phyloP scores from a whole-genome alignment of 2,888 invertebrate species.

The Leptinotarsa juncta region DNA sequence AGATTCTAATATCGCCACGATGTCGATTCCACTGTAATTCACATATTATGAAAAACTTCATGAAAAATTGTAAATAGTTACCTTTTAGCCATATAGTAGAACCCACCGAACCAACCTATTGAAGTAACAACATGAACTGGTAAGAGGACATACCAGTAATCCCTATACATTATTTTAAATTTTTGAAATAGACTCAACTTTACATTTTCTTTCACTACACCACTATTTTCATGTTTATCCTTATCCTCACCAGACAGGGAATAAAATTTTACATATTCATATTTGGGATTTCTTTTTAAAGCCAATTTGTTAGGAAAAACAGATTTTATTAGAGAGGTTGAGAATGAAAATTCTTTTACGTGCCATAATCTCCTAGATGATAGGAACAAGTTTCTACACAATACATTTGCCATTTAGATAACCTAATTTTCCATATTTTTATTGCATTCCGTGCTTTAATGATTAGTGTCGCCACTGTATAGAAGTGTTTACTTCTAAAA shows the following conservation, averaged over 20 bases:
- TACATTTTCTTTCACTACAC: conserved; percentile 29
- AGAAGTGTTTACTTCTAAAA: too few relatives aligned
- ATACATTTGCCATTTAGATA: conserved; percentile 34
- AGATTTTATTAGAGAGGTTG: neutral
- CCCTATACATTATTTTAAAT: conserved; percentile 92
- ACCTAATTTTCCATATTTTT: conserved; percentile 23
- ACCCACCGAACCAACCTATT: conserved; percentile 86
- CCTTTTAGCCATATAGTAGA: conserved; percentile 90
- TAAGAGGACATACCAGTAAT: conserved; percentile 96
- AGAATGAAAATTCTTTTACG: conserved; percentile 9
- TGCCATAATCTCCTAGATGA: conserved; percentile 16
- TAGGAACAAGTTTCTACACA: conserved; percentile 19
- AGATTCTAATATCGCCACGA: conserved; percentile 81
- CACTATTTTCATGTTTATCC: conserved; percentile 3
- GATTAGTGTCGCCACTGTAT: too few relatives aligned
- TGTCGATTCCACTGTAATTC: conserved; percentile 86
- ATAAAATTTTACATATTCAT: conserved; percentile 13
- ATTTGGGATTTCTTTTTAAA: conserved; percentile 1
- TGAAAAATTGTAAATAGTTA: conserved; percentile 62
- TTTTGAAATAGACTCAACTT: conserved; percentile 79
- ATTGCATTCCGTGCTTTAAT: neutral
- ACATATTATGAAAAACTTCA: conserved; percentile 18
- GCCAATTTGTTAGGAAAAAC: conserved; percentile 11
- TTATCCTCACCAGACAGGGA: neutral
- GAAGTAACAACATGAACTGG: conserved; percentile 95